phyloP scores from a whole-genome alignment of 2,797 vertebrate species.

The Cheirogaleus major region DNA sequence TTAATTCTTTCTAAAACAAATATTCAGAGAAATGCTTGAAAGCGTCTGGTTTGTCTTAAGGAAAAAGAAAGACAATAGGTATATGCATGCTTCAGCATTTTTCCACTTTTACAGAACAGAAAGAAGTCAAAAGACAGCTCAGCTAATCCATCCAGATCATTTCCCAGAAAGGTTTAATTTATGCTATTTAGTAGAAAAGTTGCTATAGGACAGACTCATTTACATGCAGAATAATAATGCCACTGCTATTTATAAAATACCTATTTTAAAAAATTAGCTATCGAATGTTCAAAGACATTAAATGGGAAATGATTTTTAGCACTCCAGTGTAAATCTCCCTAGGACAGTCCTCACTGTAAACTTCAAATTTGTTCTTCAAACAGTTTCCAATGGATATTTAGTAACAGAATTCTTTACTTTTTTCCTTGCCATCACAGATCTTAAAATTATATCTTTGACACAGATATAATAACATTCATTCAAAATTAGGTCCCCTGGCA shows the following conservation, averaged over 20 bases:
- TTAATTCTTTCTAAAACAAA: constrained; percentile 42
- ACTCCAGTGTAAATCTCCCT: background rate
- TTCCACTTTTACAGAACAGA: background rate
- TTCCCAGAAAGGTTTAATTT: background rate
- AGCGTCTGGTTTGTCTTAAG: background rate
- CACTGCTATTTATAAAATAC: background rate
- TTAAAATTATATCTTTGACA: constrained; percentile 1
- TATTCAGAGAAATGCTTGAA: constrained; percentile 47
- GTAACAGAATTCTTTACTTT: background rate
- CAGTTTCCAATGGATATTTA: background rate
- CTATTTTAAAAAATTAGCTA: background rate
- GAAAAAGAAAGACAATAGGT: background rate
- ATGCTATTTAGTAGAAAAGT: background rate
- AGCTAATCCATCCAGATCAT: background rate
- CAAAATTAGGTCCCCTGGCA: background rate
- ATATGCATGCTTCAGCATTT: background rate
- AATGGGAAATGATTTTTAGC: background rate
- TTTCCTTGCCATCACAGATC: background rate
- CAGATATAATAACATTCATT: background rate
- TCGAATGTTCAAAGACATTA: constrained; percentile 2
- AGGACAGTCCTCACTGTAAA: background rate
- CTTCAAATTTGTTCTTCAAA: background rate
- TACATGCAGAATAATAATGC: background rate
- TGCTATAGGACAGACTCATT: background rate
- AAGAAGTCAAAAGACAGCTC: constrained; percentile 29